Evolutionary conservation across 2,888 invertebrate species (phyloP).

Genomic region (Tanytarsus gracilentus): DNA sequence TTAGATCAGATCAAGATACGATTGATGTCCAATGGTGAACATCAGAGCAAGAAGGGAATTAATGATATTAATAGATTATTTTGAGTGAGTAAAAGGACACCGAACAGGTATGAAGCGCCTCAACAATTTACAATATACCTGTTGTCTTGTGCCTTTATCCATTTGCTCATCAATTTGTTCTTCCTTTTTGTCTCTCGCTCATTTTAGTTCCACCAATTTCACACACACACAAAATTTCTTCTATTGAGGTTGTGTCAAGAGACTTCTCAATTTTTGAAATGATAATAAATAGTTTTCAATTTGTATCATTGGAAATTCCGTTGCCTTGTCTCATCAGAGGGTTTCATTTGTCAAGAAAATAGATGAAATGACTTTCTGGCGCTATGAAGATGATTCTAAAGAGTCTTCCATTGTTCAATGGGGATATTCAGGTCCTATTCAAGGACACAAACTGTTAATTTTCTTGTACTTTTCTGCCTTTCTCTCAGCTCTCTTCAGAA

Average conservation of each 20-base stretch:
- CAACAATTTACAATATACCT: background rate
- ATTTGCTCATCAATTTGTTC: background rate
- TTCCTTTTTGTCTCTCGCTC: background rate
- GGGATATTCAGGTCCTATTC: background rate
- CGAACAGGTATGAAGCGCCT: background rate
- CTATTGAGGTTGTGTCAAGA: background rate
- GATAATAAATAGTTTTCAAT: slow-evolving; percentile 21
- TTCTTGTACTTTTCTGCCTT: background rate
- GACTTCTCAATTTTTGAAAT: background rate
- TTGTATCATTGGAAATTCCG: background rate
- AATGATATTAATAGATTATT: background rate
- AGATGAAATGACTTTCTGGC: background rate
- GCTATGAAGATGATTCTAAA: slow-evolving; percentile 1
- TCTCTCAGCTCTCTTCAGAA: too few relatives aligned
- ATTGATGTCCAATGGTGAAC: background rate
- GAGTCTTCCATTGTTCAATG: background rate
- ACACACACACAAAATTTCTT: background rate
- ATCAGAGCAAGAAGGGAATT: background rate
- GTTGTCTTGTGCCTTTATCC: background rate
- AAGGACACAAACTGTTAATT: slow-evolving; percentile 16
- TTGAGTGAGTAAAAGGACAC: background rate
- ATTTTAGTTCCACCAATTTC: background rate
- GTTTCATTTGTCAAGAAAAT: slow-evolving; percentile 12
- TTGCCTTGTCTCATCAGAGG: background rate
- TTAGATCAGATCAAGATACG: background rate